Base-by-base conservation (phyloP, 2,888 invertebrate genomes). In the Cecidostiba fungosa region DNA sequence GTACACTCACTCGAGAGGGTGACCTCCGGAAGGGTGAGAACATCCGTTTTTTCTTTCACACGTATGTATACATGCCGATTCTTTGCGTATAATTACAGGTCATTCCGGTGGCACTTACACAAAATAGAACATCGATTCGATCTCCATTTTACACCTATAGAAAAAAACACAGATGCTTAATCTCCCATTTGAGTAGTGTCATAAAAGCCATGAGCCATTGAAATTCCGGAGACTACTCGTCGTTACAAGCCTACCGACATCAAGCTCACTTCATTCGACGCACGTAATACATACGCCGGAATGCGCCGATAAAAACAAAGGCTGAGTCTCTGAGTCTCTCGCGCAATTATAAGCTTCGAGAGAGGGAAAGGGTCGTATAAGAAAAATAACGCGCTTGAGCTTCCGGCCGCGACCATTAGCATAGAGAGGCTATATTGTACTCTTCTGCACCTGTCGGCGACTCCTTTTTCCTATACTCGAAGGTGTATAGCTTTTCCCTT, bases 241-340 rank as follows among this genome's bases (percentile, higher is more conserved):
- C 4, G 23, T 66, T 26, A 66, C 66, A 66, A 66, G 66, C 66
- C n/a, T 4, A 10, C 12, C 66, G 66, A 66, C 66, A n/a, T n/a
- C n/a, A 66, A 26, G 66, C 66, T 29, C 4, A 14, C 29, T 26
- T 3, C 66, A 23, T 66, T 66, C 66, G 29, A 32, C 36, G 70
- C 32, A 70, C 36, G 70, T 70, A n/a, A n/a, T n/a, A n/a, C n/a
- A 70, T 36, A 29, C 19, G 70, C 70, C 66, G 66, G 66, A 26
- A 66, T 66, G 66, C 29, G 54, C 23, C 54, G 36, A 70, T 70
- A 70, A 70, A 36, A 70, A 32, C 36, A 70, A 70, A 70, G 70
- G 19, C 29, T 32, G 6, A 3, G 36, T n/a, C 69, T 16, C 29
- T 32, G 3, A n/a, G n/a, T n/a, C n/a, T 19, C 32, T 69, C 29